Conservation (phyloP, 2,113 vertebrate species). For the Phalacrocorax carbo region DNA sequence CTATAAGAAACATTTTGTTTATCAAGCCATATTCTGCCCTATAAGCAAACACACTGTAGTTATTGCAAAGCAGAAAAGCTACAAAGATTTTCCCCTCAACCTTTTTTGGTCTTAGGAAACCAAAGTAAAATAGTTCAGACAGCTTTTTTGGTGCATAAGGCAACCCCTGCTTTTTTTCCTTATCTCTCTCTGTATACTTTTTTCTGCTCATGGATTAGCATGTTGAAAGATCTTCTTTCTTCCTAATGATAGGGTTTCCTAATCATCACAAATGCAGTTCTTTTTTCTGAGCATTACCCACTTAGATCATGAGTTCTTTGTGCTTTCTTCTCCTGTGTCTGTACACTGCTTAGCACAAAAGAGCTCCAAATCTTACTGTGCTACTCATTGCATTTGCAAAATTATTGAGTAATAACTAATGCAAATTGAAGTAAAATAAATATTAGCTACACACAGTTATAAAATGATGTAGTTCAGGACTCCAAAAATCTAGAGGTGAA, state of each 20-base stretch:
- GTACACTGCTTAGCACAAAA: neutral
- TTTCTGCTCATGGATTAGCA: too few species aligned
- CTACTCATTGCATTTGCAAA: neutral
- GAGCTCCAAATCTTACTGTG: neutral
- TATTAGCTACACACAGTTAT: neutral
- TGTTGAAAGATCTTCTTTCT: neutral
- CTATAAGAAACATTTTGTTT: slow-evolving; percentile 64
- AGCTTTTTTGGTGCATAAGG: neutral
- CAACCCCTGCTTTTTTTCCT: neutral
- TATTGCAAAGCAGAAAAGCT: neutral
- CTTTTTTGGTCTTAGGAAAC: neutral
- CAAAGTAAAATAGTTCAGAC: neutral
- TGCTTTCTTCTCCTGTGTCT: neutral
- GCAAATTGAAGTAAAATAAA: neutral
- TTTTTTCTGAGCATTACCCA: neutral
- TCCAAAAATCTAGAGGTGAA: neutral
- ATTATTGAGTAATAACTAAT: neutral
- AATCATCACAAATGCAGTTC: neutral
- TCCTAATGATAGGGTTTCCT: neutral
- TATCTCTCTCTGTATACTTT: neutral
- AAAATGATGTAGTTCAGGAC: neutral
- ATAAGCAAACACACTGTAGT: slow-evolving; percentile 33
- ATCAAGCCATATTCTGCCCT: slow-evolving; percentile 17
- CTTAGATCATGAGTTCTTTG: neutral
- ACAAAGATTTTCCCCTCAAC: neutral